A percentile compares a stretch with the other conserved stretches of the same genome.
Conservation (phyloP, 2,113 vertebrate genomes). For the Gracilinanus agilis region DNA sequence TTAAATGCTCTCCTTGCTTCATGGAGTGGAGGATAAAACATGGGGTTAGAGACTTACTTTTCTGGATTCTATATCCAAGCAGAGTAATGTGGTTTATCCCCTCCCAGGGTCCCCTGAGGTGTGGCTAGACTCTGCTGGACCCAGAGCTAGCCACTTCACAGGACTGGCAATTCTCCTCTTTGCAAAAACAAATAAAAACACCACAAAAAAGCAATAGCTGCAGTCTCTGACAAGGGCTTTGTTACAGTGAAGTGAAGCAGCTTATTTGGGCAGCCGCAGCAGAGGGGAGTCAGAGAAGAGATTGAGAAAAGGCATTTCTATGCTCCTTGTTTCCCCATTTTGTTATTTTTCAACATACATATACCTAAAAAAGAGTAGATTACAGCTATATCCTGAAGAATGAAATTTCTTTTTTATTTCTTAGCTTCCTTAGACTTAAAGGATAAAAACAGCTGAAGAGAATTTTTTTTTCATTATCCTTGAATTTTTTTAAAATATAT, state of each 20-base stretch:
- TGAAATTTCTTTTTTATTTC: slow-evolving; percentile 53
- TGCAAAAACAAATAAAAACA: not conserved
- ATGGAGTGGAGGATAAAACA: not conserved
- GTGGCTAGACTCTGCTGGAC: not conserved
- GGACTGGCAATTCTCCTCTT: not conserved
- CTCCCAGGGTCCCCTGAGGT: not conserved
- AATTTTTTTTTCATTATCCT: slow-evolving; percentile 58
- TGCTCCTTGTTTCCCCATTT: not conserved
- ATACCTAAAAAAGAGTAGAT: not conserved
- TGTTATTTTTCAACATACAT: not conserved
- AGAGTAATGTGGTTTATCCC: not conserved
- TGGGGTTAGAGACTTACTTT: not conserved
- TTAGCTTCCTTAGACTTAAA: slow-evolving; percentile 57
- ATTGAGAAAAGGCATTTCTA: not conserved
- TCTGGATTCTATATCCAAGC: not conserved
- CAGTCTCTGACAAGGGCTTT: not conserved
- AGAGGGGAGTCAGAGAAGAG: slow-evolving; percentile 18
- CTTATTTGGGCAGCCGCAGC: not conserved
- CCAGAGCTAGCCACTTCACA: not conserved
- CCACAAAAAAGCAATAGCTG: not conserved
- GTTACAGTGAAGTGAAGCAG: slow-evolving; percentile 22
- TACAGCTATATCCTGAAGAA: slow-evolving; percentile 37
- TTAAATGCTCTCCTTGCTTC: not conserved
- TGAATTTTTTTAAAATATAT: slow-evolving; percentile 49
- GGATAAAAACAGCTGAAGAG: slow-evolving; percentile 57